phyloP scores from a whole-genome alignment of 2,113 vertebrate genomes.

The Cygnus buccinator region DNA sequence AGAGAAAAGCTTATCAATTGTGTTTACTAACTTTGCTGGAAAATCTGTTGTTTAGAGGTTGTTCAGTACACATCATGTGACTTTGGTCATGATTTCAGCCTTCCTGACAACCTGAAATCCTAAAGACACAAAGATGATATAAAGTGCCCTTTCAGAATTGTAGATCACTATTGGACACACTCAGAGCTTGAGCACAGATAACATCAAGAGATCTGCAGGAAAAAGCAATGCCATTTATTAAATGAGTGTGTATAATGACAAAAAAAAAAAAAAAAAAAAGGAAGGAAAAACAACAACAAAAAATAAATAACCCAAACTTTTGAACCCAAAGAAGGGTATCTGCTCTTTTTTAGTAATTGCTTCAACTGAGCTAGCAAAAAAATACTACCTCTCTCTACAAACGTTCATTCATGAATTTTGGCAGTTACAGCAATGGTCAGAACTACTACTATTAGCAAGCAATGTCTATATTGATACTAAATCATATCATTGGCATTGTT shows the following conservation, averaged over 20 bases:
- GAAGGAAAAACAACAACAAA: background rate
- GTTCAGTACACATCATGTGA: background rate
- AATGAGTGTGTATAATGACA: background rate
- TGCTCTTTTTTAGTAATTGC: background rate
- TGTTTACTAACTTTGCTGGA: slow-evolving; percentile 21
- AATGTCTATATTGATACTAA: background rate
- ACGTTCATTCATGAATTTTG: background rate
- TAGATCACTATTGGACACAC: slow-evolving; percentile 9
- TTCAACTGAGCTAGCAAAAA: background rate
- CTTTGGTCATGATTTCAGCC: background rate
- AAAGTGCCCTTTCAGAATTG: slow-evolving; percentile 5
- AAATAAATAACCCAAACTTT: background rate
- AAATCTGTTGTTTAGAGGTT: background rate
- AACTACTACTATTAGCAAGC: background rate
- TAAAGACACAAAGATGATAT: slow-evolving; percentile 3
- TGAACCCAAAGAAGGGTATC: background rate
- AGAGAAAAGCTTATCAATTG: background rate
- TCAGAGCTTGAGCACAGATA: background rate
- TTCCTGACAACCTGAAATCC: background rate
- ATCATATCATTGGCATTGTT: background rate
- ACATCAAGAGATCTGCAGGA: slow-evolving; percentile 22
- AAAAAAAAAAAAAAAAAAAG: background rate
- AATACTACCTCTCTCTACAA: background rate
- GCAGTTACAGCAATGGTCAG: background rate
- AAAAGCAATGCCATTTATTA: slow-evolving; percentile 25